Conservation (phyloP, 2,113 vertebrate species). For the Cavia aperea region DNA sequence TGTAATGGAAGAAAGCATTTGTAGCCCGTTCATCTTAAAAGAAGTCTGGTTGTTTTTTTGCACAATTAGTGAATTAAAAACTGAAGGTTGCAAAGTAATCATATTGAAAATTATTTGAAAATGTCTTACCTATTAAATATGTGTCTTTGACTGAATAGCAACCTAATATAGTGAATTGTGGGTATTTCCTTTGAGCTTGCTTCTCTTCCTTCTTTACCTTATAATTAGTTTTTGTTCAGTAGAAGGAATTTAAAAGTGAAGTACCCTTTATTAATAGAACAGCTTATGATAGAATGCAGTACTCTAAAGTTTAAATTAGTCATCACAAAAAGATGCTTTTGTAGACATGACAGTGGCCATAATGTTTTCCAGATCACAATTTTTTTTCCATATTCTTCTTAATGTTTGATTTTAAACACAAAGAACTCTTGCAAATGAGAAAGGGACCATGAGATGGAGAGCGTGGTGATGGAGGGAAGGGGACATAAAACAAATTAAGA, state of each 20-base stretch:
- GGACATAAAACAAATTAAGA: not conserved
- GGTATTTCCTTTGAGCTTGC: constrained; percentile 19
- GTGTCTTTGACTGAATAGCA: constrained; percentile 24
- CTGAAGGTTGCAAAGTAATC: not conserved
- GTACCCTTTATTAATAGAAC: constrained; percentile 18
- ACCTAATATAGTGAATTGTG: not conserved
- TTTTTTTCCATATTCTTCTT: constrained; percentile 30
- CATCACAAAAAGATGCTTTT: constrained; percentile 17
- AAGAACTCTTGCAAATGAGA: not conserved
- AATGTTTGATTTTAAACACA: constrained; percentile 31
- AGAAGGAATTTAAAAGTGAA: constrained; percentile 19
- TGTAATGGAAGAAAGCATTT: constrained; percentile 3
- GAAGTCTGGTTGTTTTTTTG: constrained; percentile 7
- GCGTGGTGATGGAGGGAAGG: not conserved
- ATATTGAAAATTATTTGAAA: constrained; percentile 25
- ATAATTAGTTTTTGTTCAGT: constrained; percentile 12
- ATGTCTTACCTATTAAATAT: constrained; percentile 17
- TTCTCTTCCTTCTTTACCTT: constrained; percentile 4
- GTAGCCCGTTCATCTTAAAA: not conserved
- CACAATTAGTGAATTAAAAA: constrained; percentile 45
- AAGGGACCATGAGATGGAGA: not conserved
- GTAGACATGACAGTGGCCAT: not conserved
- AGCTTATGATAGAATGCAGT: constrained; percentile 11
- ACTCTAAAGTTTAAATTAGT: constrained; percentile 38
- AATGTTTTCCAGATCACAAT: not conserved